These are phyloP conservation scores for Colistium nudipinnis DNA, from an alignment of 2,113 vertebrate species.

Conservation along the genomic window DNA sequence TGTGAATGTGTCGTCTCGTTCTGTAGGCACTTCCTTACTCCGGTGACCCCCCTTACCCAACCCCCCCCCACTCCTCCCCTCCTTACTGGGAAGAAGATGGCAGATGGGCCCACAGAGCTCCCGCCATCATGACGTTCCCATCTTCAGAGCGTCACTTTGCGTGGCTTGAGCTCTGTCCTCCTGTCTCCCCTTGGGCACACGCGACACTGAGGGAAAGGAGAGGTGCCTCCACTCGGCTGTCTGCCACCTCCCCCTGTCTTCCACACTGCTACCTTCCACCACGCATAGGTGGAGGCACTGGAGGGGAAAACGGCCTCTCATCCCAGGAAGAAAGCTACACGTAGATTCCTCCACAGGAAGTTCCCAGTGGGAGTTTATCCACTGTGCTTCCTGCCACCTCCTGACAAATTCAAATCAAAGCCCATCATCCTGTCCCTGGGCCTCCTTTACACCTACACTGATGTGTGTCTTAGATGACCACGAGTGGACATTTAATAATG, in stretches of 20 bases:
- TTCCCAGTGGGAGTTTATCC: neutral
- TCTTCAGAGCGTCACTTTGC: neutral
- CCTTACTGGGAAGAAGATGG: neutral
- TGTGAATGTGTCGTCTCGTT: slow-evolving; percentile 28
- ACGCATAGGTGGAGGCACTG: neutral
- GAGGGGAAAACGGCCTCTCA: slow-evolving; percentile 1
- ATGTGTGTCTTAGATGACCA: too few relatives aligned
- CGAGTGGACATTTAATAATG: too few relatives aligned
- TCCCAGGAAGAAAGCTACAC: neutral
- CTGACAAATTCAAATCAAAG: neutral
- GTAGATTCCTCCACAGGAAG: neutral
- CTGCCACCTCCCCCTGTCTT: neutral
- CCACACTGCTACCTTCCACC: neutral
- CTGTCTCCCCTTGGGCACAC: neutral
- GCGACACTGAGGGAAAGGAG: slow-evolving; percentile 5
- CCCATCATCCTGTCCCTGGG: neutral
- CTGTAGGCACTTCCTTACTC: neutral
- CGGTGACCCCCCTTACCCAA: slow-evolving; percentile 1
- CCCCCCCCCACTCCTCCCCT: neutral
- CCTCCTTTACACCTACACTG: neutral
- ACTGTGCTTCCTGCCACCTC: neutral
- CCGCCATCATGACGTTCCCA: slow-evolving; percentile 8
- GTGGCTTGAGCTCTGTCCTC: slow-evolving; percentile 3
- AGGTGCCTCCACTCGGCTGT: slow-evolving; percentile 28
- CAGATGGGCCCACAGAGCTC: slow-evolving; percentile 28